Conservation (phyloP, 2,888 invertebrate genomes). For the Brachyptera risi region DNA sequence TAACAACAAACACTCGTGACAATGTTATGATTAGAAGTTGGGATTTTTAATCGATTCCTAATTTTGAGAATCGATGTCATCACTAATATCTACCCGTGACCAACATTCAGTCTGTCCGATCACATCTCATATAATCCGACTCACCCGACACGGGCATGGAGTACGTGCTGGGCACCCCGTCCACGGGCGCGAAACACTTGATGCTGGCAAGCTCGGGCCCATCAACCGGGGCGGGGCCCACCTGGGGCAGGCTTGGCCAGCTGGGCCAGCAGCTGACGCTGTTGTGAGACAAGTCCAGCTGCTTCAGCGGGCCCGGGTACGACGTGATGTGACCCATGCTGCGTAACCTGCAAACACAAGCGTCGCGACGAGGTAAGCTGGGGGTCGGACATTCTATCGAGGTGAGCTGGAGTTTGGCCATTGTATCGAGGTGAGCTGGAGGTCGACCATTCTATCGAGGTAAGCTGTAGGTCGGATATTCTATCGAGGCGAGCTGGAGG, state of each 20-base stretch:
- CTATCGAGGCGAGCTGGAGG: no score
- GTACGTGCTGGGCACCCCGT: slow-evolving; percentile 31
- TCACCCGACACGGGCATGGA: background rate
- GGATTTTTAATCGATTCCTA: no score
- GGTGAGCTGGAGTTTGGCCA: no score
- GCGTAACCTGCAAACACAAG: slow-evolving; percentile 36
- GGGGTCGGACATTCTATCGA: background rate
- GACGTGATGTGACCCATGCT: slow-evolving; percentile 82
- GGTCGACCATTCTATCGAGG: background rate
- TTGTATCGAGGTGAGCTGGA: no score
- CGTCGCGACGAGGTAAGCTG: background rate
- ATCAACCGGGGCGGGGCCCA: slow-evolving; percentile 47
- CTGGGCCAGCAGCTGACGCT: slow-evolving; percentile 88
- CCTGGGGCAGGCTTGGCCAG: slow-evolving; percentile 65
- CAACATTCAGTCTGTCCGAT: no score
- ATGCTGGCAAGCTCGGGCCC: slow-evolving; percentile 61
- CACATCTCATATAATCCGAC: no score
- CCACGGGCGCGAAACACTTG: slow-evolving; percentile 62
- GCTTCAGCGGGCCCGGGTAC: slow-evolving; percentile 84
- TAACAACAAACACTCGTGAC: background rate
- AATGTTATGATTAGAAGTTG: no score
- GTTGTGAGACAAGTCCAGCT: slow-evolving; percentile 90
- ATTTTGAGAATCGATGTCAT: no score
- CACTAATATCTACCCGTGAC: no score
- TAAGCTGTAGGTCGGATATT: no score